Conservation (phyloP, 2,797 vertebrate genomes). For the Odontamblyopus rebecca region DNA sequence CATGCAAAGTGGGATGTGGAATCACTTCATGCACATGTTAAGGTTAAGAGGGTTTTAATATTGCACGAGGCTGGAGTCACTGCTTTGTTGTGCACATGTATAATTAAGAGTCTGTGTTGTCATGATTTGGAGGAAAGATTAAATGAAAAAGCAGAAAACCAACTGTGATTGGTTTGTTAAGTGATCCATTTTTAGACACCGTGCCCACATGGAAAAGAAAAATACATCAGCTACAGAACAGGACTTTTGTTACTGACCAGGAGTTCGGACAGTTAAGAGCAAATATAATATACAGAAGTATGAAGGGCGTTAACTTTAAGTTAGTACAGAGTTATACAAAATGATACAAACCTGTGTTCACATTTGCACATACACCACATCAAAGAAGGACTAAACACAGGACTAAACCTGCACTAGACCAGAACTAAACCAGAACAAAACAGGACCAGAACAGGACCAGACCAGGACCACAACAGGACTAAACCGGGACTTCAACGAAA, state of each 20-base stretch:
- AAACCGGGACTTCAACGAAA: too few relatives aligned
- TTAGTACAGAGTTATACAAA: too few relatives aligned
- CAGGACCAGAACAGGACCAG: too few relatives aligned
- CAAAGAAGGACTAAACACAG: too few relatives aligned
- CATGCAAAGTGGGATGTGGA: neutral
- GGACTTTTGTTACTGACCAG: neutral
- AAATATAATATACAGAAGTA: too few relatives aligned
- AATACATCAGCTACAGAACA: neutral
- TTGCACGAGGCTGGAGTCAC: conserved; percentile 1
- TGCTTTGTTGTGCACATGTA: neutral
- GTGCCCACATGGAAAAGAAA: neutral
- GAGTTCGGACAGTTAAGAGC: too few relatives aligned
- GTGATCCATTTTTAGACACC: neutral
- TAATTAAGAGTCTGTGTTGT: neutral
- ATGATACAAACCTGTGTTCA: too few relatives aligned
- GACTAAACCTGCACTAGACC: too few relatives aligned
- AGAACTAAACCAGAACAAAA: too few relatives aligned
- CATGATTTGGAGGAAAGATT: neutral
- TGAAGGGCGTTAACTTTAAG: too few relatives aligned
- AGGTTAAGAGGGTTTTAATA: conserved; percentile 9
- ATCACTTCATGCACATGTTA: neutral
- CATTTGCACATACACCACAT: too few relatives aligned
- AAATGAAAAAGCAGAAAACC: neutral
- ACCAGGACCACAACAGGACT: too few relatives aligned
- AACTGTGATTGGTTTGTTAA: neutral